Percentiles rank a stretch among this genome's conserved stretches.
phyloP scores from a whole-genome alignment of 2,888 invertebrate species.

The Cantharis rufa region DNA sequence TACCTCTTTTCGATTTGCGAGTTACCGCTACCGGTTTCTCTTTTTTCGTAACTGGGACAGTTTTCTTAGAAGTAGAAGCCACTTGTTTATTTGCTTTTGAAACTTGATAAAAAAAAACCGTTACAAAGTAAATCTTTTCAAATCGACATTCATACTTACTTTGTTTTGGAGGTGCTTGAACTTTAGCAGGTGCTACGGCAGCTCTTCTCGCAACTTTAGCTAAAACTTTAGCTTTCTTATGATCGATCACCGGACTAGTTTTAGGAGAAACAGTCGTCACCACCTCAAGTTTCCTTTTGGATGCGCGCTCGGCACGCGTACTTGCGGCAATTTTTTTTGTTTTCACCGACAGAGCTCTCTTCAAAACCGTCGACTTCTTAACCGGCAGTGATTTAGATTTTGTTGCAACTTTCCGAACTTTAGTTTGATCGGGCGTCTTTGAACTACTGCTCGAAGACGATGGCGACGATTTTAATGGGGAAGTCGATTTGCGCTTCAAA shows the following conservation, averaged over 20 bases:
- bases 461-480: slow-evolving; percentile 28
- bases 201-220: slow-evolving; percentile 52
- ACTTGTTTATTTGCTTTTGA: slow-evolving; percentile 30
- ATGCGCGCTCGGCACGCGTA: slow-evolving; percentile 46
- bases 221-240: slow-evolving; percentile 53
- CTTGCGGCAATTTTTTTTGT: slow-evolving; percentile 29
- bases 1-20: slow-evolving; percentile 35
- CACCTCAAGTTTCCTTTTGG: slow-evolving; percentile 36
- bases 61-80: slow-evolving; percentile 21
- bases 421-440: slow-evolving; percentile 43
- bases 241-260: slow-evolving; percentile 50
- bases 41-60: slow-evolving; percentile 15
- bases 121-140: not conserved
- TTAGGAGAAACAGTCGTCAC: slow-evolving; percentile 30
- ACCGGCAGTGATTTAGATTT: slow-evolving; percentile 26
- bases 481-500: slow-evolving; percentile 48
- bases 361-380: slow-evolving; percentile 22
- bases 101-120: slow-evolving; percentile 15
- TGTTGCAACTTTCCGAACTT: slow-evolving; percentile 42
- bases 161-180: slow-evolving; percentile 20
- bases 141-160: slow-evolving; percentile 12
- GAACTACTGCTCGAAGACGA: slow-evolving; percentile 25
- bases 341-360: slow-evolving; percentile 25
- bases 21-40: slow-evolving; percentile 3
- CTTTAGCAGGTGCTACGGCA: slow-evolving; percentile 31